Evolutionary conservation across 2,113 vertebrate genomes (phyloP), one percentile per base, ranked within the genome.

Genomic region (Etia nguti): DNA sequence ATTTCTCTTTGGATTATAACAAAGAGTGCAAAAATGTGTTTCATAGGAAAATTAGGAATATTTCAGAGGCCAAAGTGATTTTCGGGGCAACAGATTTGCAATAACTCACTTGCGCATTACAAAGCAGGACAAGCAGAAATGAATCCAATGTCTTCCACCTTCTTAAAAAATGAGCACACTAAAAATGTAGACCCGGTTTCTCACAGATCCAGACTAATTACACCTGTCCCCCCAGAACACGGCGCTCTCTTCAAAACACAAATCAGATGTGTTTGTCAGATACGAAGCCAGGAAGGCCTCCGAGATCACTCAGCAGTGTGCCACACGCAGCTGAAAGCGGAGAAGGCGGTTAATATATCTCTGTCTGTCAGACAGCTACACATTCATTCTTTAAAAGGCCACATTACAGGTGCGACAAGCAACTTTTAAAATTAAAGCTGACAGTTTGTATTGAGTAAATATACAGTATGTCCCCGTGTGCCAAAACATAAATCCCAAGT

Each of bases 231-330:
- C 79, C 75, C 24, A 68, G 57, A 86, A 87, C 77, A 52, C 56
- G 8, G 89, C 90, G 29, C 84, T 29, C 62, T 65, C 85, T 83
- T 85, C 83, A 81, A 88, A 90, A 88, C 85, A 77, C 22, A 7
- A 88, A 92, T 90, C 77, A 81, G 86, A 90, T 89, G 85, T 85
- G 85, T 70, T 73, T 90, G 91, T 89, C 92, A 87, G 86, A 92
- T 70, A 79, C 3, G 50, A 68, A 87, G 57, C 54, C 86, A 29
- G 56, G 2, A 15, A 91, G 68, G 41, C 86, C 81, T 89, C 22
- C 24, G 62, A 91, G 84, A 90, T 90, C 73, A 85, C 46, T 68
- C 11, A 29, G 83, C 77, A 62, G 79, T 38, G 34, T 36, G 55
- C 4, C 34, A 87, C 56, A 59, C 52, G 48, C 36, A 41, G 57